phyloP scores from a whole-genome alignment of 2,797 vertebrate species.

The Petrocephalus schoutedeni region DNA sequence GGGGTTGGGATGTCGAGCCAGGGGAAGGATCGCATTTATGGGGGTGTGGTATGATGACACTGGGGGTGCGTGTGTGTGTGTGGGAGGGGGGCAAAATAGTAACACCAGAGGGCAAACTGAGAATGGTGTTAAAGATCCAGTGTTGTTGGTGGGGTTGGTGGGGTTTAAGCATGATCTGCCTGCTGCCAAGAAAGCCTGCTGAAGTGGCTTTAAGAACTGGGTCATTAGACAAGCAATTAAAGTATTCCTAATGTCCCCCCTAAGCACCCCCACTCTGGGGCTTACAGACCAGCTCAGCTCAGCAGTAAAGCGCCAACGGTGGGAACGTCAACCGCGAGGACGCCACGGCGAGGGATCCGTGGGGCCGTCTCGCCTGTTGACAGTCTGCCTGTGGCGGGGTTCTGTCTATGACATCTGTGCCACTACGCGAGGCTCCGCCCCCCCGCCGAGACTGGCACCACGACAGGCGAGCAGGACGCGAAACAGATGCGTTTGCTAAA shows the following conservation, averaged over 20 bases:
- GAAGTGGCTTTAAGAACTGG: constrained; percentile 59
- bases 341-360: neutral
- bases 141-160: constrained; percentile 32
- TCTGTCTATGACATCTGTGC: neutral
- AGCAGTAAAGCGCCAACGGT: neutral
- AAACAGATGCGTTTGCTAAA: neutral
- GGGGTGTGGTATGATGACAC: neutral
- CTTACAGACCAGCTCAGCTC: constrained; percentile 47
- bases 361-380: neutral
- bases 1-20: neutral
- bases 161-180: constrained; percentile 47
- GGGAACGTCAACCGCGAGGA: neutral
- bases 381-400: neutral
- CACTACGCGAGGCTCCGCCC: neutral
- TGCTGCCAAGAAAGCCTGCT: constrained; percentile 41
- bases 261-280: constrained; percentile 44
- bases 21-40: neutral
- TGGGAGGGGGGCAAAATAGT: neutral
- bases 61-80: neutral
- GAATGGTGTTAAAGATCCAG: constrained; percentile 29
- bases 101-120: neutral
- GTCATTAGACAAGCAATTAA: constrained; percentile 63
- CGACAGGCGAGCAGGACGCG: neutral
- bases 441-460: neutral
- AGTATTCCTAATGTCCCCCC: constrained; percentile 48